These are phyloP conservation scores for Pangasius macronema DNA, from an alignment of 2,797 vertebrate species.

Conservation along the genomic window DNA sequence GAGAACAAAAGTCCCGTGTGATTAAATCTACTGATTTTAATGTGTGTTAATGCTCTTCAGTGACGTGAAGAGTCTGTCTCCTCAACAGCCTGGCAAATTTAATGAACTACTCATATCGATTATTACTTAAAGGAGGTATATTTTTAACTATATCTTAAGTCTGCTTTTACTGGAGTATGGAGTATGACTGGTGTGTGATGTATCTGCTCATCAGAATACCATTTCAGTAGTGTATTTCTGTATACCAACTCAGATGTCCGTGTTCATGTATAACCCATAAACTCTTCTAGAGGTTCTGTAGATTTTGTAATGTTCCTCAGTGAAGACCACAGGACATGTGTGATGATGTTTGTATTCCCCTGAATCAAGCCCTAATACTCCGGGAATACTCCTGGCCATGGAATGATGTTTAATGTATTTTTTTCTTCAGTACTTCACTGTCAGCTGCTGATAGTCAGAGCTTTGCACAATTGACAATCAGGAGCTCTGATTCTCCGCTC, in stretches of 20 bases:
- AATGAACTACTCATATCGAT: conserved; percentile 36
- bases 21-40: conserved; percentile 25
- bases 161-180: conserved; percentile 31
- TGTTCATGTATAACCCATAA: background rate
- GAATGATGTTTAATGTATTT: background rate
- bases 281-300: background rate
- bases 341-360: background rate
- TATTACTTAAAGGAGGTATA: conserved; percentile 8
- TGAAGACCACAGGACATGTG: background rate
- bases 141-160: conserved; percentile 26
- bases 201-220: background rate
- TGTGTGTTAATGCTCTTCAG: conserved; percentile 25
- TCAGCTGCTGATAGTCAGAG: conserved; percentile 2
- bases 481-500: conserved; percentile 11
- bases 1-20: background rate
- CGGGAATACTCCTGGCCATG: background rate
- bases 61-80: conserved; percentile 26
- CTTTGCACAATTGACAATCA: conserved; percentile 11
- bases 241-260: background rate
- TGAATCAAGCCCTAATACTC: background rate
- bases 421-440: background rate
- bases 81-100: conserved; percentile 9
- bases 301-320: background rate
- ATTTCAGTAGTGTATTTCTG: background rate
- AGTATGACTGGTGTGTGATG: background rate